Percentiles rank a stretch among this genome's conserved stretches.
These are phyloP conservation scores for Columbina picui DNA, from an alignment of 2,113 vertebrate genomes.

Conservation along the genomic window DNA sequence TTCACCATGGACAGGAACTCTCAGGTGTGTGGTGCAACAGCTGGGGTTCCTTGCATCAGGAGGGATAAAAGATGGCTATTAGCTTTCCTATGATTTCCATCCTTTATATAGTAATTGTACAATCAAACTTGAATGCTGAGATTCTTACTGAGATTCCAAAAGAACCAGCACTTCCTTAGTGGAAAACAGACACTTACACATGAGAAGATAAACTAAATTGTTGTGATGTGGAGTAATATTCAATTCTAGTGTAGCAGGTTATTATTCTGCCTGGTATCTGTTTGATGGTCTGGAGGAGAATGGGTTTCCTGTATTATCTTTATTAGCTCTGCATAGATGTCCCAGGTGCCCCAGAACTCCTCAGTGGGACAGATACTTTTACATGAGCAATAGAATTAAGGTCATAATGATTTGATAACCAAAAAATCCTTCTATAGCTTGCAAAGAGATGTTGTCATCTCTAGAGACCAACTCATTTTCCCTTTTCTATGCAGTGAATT, in stretches of 20 bases:
- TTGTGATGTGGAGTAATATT: neutral
- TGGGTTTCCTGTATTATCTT: neutral
- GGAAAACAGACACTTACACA: neutral
- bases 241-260: neutral
- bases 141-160: neutral
- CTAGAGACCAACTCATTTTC: neutral
- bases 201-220: neutral
- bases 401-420: neutral
- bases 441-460: neutral
- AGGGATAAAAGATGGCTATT: neutral
- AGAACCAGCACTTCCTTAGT: neutral
- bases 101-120: neutral
- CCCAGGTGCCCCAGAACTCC: neutral
- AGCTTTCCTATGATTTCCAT: neutral
- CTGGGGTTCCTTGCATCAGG: neutral
- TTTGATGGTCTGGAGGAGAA: neutral
- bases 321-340: neutral
- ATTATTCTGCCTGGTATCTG: neutral
- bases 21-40: fast-evolving
- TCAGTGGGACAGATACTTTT: neutral
- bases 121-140: neutral
- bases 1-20: neutral
- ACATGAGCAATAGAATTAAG: neutral
- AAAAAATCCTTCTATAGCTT: neutral
- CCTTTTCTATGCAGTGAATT: neutral